Evolutionary conservation across 2,888 invertebrate genomes (phyloP), one percentile per base, ranked within the genome.

Genomic region (Anticlea derivata): DNA sequence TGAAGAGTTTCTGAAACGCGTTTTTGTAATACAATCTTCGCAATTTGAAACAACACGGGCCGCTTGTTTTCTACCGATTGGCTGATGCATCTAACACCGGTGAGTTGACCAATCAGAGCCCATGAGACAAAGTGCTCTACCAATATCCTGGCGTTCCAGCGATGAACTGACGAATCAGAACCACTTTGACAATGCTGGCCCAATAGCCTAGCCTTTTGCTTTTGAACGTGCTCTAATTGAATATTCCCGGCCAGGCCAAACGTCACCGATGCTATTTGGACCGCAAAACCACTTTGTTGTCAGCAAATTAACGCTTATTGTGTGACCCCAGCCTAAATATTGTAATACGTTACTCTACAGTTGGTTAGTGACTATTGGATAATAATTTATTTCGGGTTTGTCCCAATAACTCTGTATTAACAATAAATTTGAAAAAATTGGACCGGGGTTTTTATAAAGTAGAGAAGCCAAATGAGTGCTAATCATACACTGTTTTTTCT

Each of bases 271-370:
- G 69, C 69, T 63, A 59, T 61, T 62, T 54, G 31, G 43, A 65
- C 75, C 78, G 60, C 73, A 72, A 68, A 65, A 69, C 76, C 80
- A 68, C 72, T 68, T 61, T 65, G 73, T 66, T 77, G 74, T 78
- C 78, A 75, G 73, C 74, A 68, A 77, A 80, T 80, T 77, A 77
- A 73, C 66, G 66, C 51, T 50, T 57, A 78, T 77, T 78, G 73
- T 73, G 35, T 26, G 31, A 38, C 35, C 37, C 34, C 30, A 49
- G 35, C 56, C 57, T 57, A 60, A 60, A 55, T 46, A 35, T 23
- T 40, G 40, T 31, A 35, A 30, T 27, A 34, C 23, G 33, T 37
- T 40, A 22, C 35, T 37, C 31, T 12, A 29, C 23, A 27, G 43
- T 50, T 44, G 38, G 20, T 20, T 43, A 20, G 33, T 35, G 29